Base-by-base conservation (phyloP, 2,113 vertebrate genomes). In the Penelope pileata region DNA sequence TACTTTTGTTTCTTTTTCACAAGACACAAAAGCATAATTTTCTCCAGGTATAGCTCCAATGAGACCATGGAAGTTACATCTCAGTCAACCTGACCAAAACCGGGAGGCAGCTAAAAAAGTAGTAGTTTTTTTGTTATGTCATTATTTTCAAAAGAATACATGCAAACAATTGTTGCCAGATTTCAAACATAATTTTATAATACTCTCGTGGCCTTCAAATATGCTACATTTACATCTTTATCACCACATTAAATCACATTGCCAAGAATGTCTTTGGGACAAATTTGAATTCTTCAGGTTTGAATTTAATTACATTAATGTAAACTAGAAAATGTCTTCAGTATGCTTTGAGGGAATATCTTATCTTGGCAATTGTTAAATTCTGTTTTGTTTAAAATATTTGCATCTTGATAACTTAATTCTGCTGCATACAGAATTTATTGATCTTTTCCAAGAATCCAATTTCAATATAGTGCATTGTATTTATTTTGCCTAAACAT, bases 231-330 rank as follows among this genome's bases (percentile, higher is more conserved):
- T 94, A 90, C 67, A 87, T 91, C 86, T 87, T 96, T 98, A 95
- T 94, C 90, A 91, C 63, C 83, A 90, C 82, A 84, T 91, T 97
- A 96, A 95, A 97, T 96, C 95, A 91, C 81, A 79, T 86, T 97
- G 93, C 83, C 96, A 97, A 91, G 97, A 97, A 97, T 70, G 89
- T 97, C 96, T 97, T 95, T 84, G 89, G 86, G 95, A 97, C 24
- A 16, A 91, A 97, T 94, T 95, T 96, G 81, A 97, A 98, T 97
- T 97, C 96, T 97, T 97, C 93, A 95, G 88, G 89, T 91, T 97
- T 96, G 88, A 97, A 91, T 97, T 98, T 98, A 98, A 98, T 98
- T 98, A 98, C 91, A 93, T 97, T 97, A n/a, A 97, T 97, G 91
- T 96, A 98, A 98, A 98, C 96, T 88, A 96, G 92, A 86, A 97